Evolutionary conservation across 1,140 invertebrate species (phyloP).

Genomic region (Sesamia nonagrioides): DNA sequence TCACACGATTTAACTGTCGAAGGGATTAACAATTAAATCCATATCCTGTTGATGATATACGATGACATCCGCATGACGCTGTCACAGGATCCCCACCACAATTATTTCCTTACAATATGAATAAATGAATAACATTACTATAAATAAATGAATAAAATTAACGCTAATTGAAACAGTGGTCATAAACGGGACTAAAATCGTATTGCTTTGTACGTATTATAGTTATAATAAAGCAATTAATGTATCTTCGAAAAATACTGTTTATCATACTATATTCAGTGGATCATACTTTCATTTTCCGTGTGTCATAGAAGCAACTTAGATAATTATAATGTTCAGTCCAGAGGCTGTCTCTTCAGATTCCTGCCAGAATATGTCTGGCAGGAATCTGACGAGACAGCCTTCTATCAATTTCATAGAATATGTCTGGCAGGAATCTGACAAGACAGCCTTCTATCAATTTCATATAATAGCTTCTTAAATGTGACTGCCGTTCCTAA

Average conservation of each 20-base stretch:
- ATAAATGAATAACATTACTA: slow-evolving; percentile 14
- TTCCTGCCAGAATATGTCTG: not conserved
- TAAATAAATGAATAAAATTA: slow-evolving; percentile 34
- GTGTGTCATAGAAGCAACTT: not conserved
- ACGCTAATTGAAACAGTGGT: slow-evolving; percentile 23
- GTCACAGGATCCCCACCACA: not conserved
- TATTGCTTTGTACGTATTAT: not conserved
- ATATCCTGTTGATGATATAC: slow-evolving; percentile 4
- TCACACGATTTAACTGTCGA: slow-evolving; percentile 6
- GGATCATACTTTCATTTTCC: not conserved
- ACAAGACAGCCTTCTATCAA: too few species aligned
- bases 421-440: too few species aligned
- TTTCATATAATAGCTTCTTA: too few species aligned
- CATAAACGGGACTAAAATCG: not conserved
- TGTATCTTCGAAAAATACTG: not conserved
- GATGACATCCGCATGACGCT: slow-evolving; percentile 8
- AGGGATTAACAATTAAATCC: not conserved
- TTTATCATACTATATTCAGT: not conserved
- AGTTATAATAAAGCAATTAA: not conserved
- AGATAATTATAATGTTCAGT: too few species aligned
- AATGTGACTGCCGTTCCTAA: too few species aligned
- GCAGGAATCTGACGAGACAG: too few species aligned
- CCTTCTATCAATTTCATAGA: too few species aligned
- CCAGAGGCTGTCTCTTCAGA: not conserved
- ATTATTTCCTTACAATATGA: slow-evolving; percentile 21